A percentile compares a stretch with the other conserved stretches of the same genome.
Conservation (phyloP, 2,113 vertebrate species). For the Colossoma macropomum region DNA sequence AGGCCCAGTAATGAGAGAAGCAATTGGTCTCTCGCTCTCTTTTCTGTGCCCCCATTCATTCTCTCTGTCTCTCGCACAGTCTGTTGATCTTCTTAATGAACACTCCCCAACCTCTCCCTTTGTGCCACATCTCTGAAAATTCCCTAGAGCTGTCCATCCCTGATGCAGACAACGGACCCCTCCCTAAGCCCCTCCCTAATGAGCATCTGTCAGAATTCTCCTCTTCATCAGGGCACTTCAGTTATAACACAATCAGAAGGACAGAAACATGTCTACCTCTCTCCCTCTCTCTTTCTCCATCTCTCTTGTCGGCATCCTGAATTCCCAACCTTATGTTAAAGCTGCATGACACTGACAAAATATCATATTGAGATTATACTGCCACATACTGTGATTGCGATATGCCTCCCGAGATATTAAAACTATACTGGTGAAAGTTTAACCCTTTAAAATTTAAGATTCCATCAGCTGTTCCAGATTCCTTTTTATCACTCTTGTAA, state of each 20-base stretch:
- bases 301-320: background rate
- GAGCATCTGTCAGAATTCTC: conserved; percentile 7
- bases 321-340: background rate
- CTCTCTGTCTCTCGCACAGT: conserved; percentile 15
- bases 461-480: no score
- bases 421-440: background rate
- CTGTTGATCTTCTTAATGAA: conserved; percentile 38
- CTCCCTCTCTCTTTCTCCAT: background rate
- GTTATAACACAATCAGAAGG: background rate
- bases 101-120: background rate
- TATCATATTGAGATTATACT: no score
- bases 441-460: no score
- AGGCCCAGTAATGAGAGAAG: conserved; percentile 46
- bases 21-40: conserved; percentile 17
- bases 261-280: background rate
- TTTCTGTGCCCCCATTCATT: background rate
- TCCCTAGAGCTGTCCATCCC: conserved; percentile 7
- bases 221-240: background rate
- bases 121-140: background rate
- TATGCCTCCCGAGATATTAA: background rate
- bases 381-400: background rate
- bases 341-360: background rate
- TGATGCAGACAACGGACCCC: conserved; percentile 3
- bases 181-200: background rate
- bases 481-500: no score